Base-by-base conservation (phyloP, 2,888 invertebrate genomes). In the Liposcelis brunnea region DNA sequence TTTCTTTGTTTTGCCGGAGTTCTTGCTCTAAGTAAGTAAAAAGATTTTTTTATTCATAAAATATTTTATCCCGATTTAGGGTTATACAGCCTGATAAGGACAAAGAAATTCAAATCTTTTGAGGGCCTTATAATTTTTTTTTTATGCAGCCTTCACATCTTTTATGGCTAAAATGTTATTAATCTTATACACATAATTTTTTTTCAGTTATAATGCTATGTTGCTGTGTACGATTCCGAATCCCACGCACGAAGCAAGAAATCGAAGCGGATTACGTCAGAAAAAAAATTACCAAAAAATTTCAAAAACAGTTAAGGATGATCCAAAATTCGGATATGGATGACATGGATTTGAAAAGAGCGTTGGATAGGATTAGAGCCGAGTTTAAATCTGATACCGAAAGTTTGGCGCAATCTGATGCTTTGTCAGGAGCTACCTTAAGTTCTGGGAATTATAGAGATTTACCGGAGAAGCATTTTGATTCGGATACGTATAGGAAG, bases 241-340 rank as follows among this genome's bases (percentile, higher is more conserved):
- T 94, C 52, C 93, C 93, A 1, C 71, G 93, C 45, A 93, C 93
- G 1, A 91, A 91, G 61, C 90, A 91, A 62, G 90, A 93, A 64
- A 93, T 94, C 50, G 90, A 91, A 61, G 90, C 89, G 0, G 89
- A 93, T 63, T 89, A 83, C 62, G 78, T 84, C 55, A 70, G 91
- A 15, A 78, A 84, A 55, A 80, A 77, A 61, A 76, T 91, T 42
- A 80, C 87, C 1, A 72, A 73, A 53, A 85, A 81, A 61, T 91
- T 91, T 61, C 73, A 82, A 8, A 77, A 81, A 54, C 75, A 86
- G 57, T 66, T 91, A 40, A 75, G 78, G 56, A 75, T 80, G 52
- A 84, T 91, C 53, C 79, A 80, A 56, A 86, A 89, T 59, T 72
- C 79, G 5, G 83, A 86, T 59, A 83, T 90, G 80, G 87, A 90